These are phyloP conservation scores for Schizopygopsis pylzovi DNA, from an alignment of 2,797 vertebrate species.

Conservation along the genomic window DNA sequence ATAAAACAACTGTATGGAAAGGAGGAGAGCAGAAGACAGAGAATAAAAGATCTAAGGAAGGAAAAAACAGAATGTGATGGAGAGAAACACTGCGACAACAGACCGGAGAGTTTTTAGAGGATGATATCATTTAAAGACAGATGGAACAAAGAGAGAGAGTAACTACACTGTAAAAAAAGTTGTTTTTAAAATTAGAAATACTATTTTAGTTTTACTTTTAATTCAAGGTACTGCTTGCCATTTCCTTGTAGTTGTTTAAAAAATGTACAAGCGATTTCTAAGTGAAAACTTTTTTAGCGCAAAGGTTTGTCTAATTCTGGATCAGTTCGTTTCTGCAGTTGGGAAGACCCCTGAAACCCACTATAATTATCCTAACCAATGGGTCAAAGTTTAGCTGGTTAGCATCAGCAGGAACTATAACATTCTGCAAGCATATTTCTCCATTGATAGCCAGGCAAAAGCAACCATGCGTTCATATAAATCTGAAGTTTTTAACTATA, in stretches of 20 bases:
- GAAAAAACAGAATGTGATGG: conserved; percentile 20
- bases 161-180: background rate
- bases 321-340: background rate
- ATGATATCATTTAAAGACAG: conserved; percentile 34
- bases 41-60: conserved; percentile 30
- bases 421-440: background rate
- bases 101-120: conserved; percentile 31
- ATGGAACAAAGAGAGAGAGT: conserved; percentile 37
- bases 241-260: too few species aligned
- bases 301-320: background rate
- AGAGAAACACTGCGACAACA: conserved; percentile 29
- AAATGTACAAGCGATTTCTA: too few species aligned
- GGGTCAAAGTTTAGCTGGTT: background rate
- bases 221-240: background rate
- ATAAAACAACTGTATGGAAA: conserved; percentile 47
- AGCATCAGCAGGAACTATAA: background rate
- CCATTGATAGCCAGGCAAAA: background rate
- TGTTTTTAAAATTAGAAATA: background rate
- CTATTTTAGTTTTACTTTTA: background rate
- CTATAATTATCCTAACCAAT: background rate
- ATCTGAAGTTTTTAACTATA: background rate
- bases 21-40: conserved; percentile 8
- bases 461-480: background rate
- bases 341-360: background rate
- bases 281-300: too few species aligned